phyloP scores from a whole-genome alignment of 2,888 invertebrate species.

The Andrena minutula region DNA sequence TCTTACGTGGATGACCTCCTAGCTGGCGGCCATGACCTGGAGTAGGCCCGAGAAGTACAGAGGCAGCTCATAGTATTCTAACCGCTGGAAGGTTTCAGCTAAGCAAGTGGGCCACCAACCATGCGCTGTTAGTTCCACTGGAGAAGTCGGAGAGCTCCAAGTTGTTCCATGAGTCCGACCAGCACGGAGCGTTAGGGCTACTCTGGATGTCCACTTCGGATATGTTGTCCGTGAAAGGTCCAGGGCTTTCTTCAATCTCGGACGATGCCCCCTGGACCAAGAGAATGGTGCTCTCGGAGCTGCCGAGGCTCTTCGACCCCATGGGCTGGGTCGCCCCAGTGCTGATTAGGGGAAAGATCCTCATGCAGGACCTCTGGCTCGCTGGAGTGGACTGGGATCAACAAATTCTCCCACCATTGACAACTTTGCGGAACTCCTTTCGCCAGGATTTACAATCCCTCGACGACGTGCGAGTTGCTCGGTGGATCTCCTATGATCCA shows the following conservation, averaged over 20 bases:
- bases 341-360: not conserved
- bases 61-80: not conserved
- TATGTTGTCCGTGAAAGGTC: not conserved
- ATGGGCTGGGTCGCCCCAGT: not conserved
- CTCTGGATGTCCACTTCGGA: not conserved
- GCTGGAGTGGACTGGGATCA: not conserved
- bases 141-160: not conserved
- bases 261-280: not conserved
- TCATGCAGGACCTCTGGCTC: not conserved
- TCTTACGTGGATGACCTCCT: not conserved
- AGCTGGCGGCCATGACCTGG: not conserved
- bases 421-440: not conserved
- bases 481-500: not conserved
- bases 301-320: not conserved
- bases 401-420: not conserved
- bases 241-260: not conserved
- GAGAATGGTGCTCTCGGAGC: not conserved
- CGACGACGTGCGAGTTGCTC: not conserved
- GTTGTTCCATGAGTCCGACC: not conserved
- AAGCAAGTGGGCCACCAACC: not conserved
- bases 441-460: not conserved
- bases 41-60: not conserved
- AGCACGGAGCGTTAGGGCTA: not conserved
- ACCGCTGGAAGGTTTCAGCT: not conserved
- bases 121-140: not conserved